Evolutionary conservation across 2,113 vertebrate genomes (phyloP), one percentile per base, ranked within the genome.

Genomic region (Aphelocoma coerulescens): DNA sequence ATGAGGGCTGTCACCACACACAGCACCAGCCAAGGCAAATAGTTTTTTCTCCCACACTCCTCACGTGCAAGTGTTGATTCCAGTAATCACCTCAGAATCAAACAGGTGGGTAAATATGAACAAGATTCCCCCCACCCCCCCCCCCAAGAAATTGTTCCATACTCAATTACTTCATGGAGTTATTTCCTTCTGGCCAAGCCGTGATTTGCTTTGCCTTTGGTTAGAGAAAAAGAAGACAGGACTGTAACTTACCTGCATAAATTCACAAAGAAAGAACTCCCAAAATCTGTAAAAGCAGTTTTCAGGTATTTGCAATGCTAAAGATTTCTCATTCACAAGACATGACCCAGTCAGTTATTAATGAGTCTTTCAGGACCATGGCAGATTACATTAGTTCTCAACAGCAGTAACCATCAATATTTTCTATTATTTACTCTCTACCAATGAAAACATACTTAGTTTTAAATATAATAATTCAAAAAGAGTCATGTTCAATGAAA

Each of bases 21-120:
- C 17, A 72, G 57, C 39, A 82, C 61, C 84, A 91, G 93, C 27
- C 80, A 52, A 52, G 57, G 66, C 68, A 95, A 92, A 92, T 2
- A 67, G 19, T 0, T 48, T 44, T 73, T 89, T 75, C 86, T 95
- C 91, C 61, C 86, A 95, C 66, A n/a, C 69, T 74, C 35, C 65
- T 84, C 73, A 55, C 12, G 13, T 91, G 72, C 65, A 84, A 75
- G 57, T 2, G 1, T 23, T 41, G 22, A 30, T 74, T 86, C 39
- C 52, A 91, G 68, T 87, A 81, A 94, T 74, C 43, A 61, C 35
- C 57, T 91, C 67, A 52, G 83, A 48, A 95, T 78, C 39, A 91
- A 89, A 74, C 73, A 92, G 91, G 77, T 95, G 89, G 87, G 24
- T 58, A 91, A 93, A 92, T 46, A 97, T 48, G 52, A 75, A 48